Base-by-base conservation (phyloP, 2,113 vertebrate genomes). In the Phylloscopus trochiloides region DNA sequence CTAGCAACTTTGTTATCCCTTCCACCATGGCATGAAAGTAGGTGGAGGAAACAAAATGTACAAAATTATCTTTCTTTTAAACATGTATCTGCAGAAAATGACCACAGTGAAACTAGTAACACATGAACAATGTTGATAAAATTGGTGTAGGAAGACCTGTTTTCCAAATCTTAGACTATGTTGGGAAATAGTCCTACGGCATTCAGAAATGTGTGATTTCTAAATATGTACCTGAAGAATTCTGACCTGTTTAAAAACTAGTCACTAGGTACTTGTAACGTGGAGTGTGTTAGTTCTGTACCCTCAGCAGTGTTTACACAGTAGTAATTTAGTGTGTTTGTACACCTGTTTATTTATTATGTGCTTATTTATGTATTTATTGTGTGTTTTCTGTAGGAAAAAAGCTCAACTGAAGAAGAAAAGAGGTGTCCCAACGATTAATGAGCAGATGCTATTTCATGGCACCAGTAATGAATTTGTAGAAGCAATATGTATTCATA, bases 371-470 rank as follows among this genome's bases (percentile, higher is more conserved):
- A n/a, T 61, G n/a, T 52, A n/a, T 91, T 29, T 94, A 26, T 93
- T 94, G 10, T 94, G 58, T 94, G 59, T 74, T 94, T 92, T 96
- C 45, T 85, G 78, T 88, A 99, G 99, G 98, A 99, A 99, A 89
- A 99, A 99, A 97, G 98, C 98, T 82, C 99, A 99, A 38, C 96
- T 99, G 50, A 99, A 99, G 95, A 99, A 99, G 96, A 99, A 99
- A 61, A 99, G 99, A 95, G 98, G 98, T 24, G 79, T 97, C 22
- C 84, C 97, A 85, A 97, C 98, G 43, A 98, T 99, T 89, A 99
- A 99, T 61, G 99, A 99, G 79, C 98, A 99, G 80, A 99, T 99
- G 99, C 96, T 99, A 12, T 99, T 99, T 96, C 99, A 99, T 9
- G 99, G 99, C n/a, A 99, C 99, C 50, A 99, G 99, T 95, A 98